Evolutionary conservation across 2,888 invertebrate genomes (phyloP), one percentile per base, ranked within the genome.

Genomic region (Amphipoea oculea): DNA sequence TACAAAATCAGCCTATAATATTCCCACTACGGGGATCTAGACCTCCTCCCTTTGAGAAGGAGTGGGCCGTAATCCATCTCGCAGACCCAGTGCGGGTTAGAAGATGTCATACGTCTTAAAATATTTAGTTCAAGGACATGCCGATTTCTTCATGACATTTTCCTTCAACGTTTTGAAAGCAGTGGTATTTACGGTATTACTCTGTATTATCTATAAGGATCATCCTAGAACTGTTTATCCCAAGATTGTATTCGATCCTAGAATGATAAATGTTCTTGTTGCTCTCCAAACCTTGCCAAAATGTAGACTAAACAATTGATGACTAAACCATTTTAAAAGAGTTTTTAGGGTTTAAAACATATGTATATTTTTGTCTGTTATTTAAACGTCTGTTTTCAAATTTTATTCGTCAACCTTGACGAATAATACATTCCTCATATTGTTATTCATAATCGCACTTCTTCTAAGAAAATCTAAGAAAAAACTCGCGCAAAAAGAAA

Each of bases 401-500:
- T 40, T 6, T 1, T 14, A 4, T 45, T 4, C 20, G 40, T 12
- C 69, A 75, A 42, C 62, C 57, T 54, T 57, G 68, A 68, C 48
- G 48, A 83, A 83, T 82, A 78, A 63, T 79, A 79, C 65, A 12
- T 29, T 9, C 12, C 12, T 36, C 60, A 62, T 72, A 81, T 85
- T 81, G 62, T 63, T 81, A 76, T 85, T 76, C 81, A 85, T 83
- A 85, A 83, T 84, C 81, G 62, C 62, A 54, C 72, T 65, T 75
- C 73, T 29, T 63, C n/a, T n/a, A 57, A 51, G 62, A 79, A 72
- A 76, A 71, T 63, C 84, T 66, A 67, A 40, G 65, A 51, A 72
- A 75, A 76, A 69, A 42, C 60, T 60, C 65, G 42, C 62, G 48
- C 67, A 76, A 73, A 87, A 85, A 76, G 81, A 78, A 84, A 88